Base-by-base conservation (phyloP, 2,113 vertebrate species). In the Speoplatyrhinus poulsoni region DNA sequence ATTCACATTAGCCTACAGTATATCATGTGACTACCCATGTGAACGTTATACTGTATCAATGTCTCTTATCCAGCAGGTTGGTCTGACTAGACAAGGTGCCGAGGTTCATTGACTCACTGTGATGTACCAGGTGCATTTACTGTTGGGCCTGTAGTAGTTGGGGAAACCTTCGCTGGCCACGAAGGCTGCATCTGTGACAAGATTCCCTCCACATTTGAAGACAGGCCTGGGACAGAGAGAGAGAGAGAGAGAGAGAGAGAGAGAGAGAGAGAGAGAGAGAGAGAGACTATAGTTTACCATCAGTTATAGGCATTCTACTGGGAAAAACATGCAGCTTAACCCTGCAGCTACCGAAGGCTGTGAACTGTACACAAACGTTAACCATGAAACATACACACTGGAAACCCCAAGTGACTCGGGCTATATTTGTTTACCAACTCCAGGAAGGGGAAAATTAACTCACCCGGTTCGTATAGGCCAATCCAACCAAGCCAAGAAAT, bases 151-250 rank as follows among this genome's bases (percentile, higher is more conserved):
- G 87, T 97, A 96, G 72, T 82, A 81, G 75, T 78, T 90, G 41
- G 95, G 96, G 85, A 96, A 97, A 6, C 92, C 93, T 75, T 96
- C 95, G 12, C 95, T 97, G 82, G 92, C 96, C 75, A 97, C 90
- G 62, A 95, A 95, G 61, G 94, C 95, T 0, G 93, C 94, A 56
- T 96, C 94, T 6, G 88, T 92, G 1, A 90, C 92, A 74, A 95
- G 73, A 65, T 95, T 93, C 19, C 95, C 96, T 58, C 96, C 96
- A 2, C 96, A 97, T 60, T 83, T 85, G 89, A 96, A 97, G 78
- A 91, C 66, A 0, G 96, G 95, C 90, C 96, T 91, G 68, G 62
- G 32, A 26, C 48, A 16, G n/a, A 64, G 46, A 65, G 47, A 46
- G 52, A 55, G 47, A 36, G 33, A 49, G 54, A 64, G 50, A 77